These are phyloP conservation scores for Brenthis ino DNA, from an alignment of 2,888 invertebrate genomes.

Conservation along the genomic window DNA sequence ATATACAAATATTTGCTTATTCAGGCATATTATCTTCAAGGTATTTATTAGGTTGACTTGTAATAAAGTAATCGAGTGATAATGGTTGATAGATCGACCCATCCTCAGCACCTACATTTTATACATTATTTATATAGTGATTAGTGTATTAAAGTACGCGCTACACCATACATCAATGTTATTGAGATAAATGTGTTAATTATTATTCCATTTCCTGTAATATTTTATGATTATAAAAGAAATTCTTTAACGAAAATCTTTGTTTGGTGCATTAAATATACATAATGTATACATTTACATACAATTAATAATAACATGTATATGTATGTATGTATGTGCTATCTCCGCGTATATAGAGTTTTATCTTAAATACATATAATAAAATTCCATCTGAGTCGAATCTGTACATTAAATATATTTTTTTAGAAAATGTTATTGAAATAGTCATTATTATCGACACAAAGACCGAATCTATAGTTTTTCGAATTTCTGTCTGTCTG, in stretches of 20 bases:
- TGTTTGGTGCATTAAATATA: background rate
- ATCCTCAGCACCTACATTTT: background rate
- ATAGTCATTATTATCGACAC: too few relatives aligned
- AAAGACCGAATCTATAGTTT: too few relatives aligned
- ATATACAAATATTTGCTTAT: background rate
- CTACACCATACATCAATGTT: background rate
- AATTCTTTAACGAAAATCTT: too few relatives aligned
- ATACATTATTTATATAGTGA: background rate
- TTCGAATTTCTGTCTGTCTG: too few relatives aligned
- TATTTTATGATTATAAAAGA: too few relatives aligned
- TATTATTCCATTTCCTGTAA: background rate
- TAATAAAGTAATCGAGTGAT: constrained; percentile 10
- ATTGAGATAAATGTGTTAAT: constrained; percentile 2
- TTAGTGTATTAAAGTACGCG: background rate
- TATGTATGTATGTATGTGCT: too few relatives aligned
- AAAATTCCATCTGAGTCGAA: too few relatives aligned
- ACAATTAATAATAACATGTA: too few relatives aligned
- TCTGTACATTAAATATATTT: too few relatives aligned
- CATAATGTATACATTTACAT: background rate
- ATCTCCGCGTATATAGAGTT: too few relatives aligned
- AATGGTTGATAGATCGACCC: constrained; percentile 2
- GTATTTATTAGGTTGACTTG: background rate
- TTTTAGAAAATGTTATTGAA: too few relatives aligned
- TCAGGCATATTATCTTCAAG: background rate
- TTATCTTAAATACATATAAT: too few relatives aligned